phyloP scores from a whole-genome alignment of 2,113 vertebrate species.

The Machaerirhynchus nigripectus region DNA sequence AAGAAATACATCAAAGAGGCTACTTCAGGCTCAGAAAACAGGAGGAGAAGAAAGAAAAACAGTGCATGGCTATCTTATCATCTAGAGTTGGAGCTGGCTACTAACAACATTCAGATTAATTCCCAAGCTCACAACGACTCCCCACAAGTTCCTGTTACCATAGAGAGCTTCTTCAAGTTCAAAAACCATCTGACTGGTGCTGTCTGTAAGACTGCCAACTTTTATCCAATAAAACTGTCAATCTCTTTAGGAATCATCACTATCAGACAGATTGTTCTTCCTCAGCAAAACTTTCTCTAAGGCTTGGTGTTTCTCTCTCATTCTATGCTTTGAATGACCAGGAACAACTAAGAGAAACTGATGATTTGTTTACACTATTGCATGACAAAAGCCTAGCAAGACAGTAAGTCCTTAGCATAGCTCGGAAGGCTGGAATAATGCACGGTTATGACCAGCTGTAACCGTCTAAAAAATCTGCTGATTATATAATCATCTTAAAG shows the following conservation, averaged over 20 bases:
- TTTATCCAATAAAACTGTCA: neutral
- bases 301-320: neutral
- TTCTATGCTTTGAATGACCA: neutral
- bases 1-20: neutral
- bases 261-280: neutral
- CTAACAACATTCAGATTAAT: neutral
- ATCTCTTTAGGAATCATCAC: neutral
- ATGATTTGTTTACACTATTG: neutral
- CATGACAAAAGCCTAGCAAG: neutral
- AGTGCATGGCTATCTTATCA: neutral
- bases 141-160: neutral
- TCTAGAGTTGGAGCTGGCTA: neutral
- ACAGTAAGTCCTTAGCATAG: neutral
- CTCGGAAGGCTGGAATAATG: neutral
- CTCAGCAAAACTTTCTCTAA: neutral
- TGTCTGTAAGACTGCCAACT: neutral
- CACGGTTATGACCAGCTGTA: neutral
- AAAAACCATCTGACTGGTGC: neutral
- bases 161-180: neutral
- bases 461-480: neutral
- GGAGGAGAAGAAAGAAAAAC: neutral
- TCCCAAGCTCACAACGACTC: neutral
- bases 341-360: neutral
- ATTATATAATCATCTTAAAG: constrained; percentile 20
- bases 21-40: neutral